phyloP scores from a whole-genome alignment of 2,888 invertebrate genomes.

The Terebella lapidaria region DNA sequence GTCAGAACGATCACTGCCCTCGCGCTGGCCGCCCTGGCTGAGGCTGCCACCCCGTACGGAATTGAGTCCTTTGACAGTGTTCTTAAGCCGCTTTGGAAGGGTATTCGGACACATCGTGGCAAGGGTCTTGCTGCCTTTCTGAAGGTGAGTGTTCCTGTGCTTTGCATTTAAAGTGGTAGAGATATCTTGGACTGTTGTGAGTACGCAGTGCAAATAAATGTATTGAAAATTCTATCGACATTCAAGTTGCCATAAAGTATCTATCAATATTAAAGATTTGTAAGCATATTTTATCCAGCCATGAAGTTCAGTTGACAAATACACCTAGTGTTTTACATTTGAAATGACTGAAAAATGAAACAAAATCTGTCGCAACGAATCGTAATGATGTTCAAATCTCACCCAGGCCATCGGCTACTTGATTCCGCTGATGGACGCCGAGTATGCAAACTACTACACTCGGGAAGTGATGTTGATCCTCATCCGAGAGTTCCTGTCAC shows the following conservation, averaged over 20 bases:
- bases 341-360: too few relatives aligned
- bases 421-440: conserved; percentile 99
- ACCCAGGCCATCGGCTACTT: conserved; percentile 98
- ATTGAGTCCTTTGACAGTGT: conserved; percentile 99
- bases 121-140: conserved; percentile 52
- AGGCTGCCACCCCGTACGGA: conserved; percentile 98
- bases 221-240: too few relatives aligned
- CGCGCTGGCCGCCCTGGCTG: conserved; percentile 95
- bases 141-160: conserved; percentile 6
- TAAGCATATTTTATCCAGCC: too few relatives aligned
- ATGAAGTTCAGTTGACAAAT: too few relatives aligned
- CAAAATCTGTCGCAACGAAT: too few relatives aligned
- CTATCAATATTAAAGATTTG: too few relatives aligned
- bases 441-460: conserved; percentile 99
- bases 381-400: too few relatives aligned
- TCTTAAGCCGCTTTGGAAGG: conserved; percentile 98
- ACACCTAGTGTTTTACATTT: too few relatives aligned
- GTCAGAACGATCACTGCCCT: conserved; percentile 97
- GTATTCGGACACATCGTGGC: conserved; percentile 77
- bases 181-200: too few relatives aligned
- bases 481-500: conserved; percentile 98
- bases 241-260: too few relatives aligned
- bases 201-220: too few relatives aligned
- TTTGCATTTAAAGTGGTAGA: conserved; percentile 55
- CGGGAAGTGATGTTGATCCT: conserved; percentile 98